These are phyloP conservation scores for Ceratoteleas bidentatus DNA, from an alignment of 1,140 invertebrate genomes.

Conservation along the genomic window DNA sequence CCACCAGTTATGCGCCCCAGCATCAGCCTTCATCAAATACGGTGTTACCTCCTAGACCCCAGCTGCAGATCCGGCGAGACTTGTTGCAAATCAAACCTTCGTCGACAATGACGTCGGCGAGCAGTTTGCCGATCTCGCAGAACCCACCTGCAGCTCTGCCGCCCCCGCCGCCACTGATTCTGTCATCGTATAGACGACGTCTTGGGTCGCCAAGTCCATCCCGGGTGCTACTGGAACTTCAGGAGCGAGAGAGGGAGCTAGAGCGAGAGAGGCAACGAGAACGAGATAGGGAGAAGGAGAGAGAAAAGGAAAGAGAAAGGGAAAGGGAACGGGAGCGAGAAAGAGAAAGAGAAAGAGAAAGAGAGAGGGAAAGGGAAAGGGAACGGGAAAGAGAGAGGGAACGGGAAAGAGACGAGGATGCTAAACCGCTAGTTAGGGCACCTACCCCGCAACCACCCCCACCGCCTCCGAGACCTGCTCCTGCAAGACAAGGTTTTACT, in stretches of 20 bases:
- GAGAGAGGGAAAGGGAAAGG: too few relatives aligned
- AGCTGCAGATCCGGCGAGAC: conserved; percentile 87
- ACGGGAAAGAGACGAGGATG: too few relatives aligned
- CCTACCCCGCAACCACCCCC: too few relatives aligned
- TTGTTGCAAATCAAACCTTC: conserved; percentile 83
- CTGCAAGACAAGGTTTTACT: too few relatives aligned
- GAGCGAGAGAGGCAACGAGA: conserved; percentile 69
- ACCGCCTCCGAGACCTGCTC: too few relatives aligned
- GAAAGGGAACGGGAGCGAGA: too few relatives aligned
- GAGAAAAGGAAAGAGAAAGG: conserved; percentile 26
- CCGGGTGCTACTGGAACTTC: conserved; percentile 74
- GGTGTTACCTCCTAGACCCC: conserved; percentile 81
- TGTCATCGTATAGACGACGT: conserved; percentile 76
- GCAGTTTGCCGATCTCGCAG: conserved; percentile 77
- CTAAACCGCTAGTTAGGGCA: conserved; percentile 67
- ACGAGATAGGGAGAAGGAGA: conserved; percentile 56
- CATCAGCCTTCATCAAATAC: conserved; percentile 64
- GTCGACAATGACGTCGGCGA: conserved; percentile 77
- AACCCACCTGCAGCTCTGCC: conserved; percentile 79
- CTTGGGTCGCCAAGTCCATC: conserved; percentile 78
- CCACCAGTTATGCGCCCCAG: conserved; percentile 44
- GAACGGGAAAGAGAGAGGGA: too few relatives aligned
- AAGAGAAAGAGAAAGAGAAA: too few relatives aligned
- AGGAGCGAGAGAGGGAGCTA: conserved; percentile 76
- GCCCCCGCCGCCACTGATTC: conserved; percentile 79